Percentiles rank a stretch among this genome's conserved stretches.
phyloP scores from a whole-genome alignment of 2,797 vertebrate species.

The Agapornis canus region DNA sequence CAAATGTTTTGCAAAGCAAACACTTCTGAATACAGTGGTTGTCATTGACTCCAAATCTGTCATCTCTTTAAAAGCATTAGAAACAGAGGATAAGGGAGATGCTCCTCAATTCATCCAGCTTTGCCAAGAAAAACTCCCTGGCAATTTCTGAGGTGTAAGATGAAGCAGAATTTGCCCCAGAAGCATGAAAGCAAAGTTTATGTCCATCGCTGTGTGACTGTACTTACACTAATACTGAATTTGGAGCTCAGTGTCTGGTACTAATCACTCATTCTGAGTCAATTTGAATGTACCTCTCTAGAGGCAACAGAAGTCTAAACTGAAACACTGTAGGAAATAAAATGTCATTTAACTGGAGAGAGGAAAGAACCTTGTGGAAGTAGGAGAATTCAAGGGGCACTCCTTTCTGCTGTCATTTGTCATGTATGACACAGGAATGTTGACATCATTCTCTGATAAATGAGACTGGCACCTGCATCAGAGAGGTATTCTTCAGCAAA shows the following conservation, averaged over 20 bases:
- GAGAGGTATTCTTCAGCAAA: conserved; percentile 63
- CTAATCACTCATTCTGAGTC: conserved; percentile 45
- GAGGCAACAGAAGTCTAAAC: conserved; percentile 28
- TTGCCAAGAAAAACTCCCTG: not conserved
- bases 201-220: not conserved
- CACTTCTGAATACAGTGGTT: accelerated
- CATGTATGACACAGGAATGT: conserved; percentile 70
- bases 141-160: not conserved
- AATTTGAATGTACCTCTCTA: conserved; percentile 10
- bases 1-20: not conserved
- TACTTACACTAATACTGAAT: conserved; percentile 4
- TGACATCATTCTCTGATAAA: conserved; percentile 71
- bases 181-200: conserved; percentile 14
- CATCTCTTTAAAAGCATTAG: conserved; percentile 56
- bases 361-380: conserved; percentile 36
- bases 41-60: not conserved
- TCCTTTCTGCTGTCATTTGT: conserved; percentile 67
- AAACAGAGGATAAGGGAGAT: conserved; percentile 27
- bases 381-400: conserved; percentile 39
- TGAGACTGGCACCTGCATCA: conserved; percentile 69
- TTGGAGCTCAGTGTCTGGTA: not conserved
- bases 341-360: conserved; percentile 43
- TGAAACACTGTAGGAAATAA: conserved; percentile 58
- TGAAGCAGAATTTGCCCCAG: not conserved
- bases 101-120: not conserved